phyloP scores from a whole-genome alignment of 2,113 vertebrate genomes.

The Chinchilla lanigera region DNA sequence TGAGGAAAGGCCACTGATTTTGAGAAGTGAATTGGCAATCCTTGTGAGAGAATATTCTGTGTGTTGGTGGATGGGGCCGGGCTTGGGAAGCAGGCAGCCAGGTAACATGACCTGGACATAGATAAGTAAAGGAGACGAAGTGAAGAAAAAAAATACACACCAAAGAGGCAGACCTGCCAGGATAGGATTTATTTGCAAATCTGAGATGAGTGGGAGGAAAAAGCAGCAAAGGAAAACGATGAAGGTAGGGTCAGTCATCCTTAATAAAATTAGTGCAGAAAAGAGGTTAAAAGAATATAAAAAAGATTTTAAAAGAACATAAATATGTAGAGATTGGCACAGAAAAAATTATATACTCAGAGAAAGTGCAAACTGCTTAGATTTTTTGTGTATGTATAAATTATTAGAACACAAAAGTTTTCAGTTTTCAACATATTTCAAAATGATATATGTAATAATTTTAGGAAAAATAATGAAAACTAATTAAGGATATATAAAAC shows the following conservation, averaged over 20 bases:
- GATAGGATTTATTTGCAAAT: not conserved
- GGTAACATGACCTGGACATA: not conserved
- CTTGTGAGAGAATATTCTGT: not conserved
- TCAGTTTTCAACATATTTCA: not conserved
- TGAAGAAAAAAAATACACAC: not conserved
- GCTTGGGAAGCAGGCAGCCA: fast-evolving
- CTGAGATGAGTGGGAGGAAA: not conserved
- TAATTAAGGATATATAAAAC: too few relatives aligned
- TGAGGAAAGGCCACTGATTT: not conserved
- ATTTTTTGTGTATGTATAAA: not conserved
- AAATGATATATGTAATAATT: not conserved
- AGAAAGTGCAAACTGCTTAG: not conserved
- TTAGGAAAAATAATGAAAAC: slow-evolving; percentile 21
- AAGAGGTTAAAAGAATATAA: not conserved
- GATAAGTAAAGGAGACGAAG: not conserved
- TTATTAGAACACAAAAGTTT: not conserved
- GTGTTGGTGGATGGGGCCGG: fast-evolving
- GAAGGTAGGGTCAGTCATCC: not conserved
- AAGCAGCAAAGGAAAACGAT: not conserved
- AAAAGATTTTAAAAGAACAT: not conserved
- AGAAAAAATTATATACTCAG: not conserved
- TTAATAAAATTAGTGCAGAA: not conserved
- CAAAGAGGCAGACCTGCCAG: not conserved
- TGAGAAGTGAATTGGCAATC: not conserved
- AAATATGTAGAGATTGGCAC: not conserved